Base-by-base conservation (phyloP, 2,888 invertebrate genomes). In the Eupelmus urozonus region DNA sequence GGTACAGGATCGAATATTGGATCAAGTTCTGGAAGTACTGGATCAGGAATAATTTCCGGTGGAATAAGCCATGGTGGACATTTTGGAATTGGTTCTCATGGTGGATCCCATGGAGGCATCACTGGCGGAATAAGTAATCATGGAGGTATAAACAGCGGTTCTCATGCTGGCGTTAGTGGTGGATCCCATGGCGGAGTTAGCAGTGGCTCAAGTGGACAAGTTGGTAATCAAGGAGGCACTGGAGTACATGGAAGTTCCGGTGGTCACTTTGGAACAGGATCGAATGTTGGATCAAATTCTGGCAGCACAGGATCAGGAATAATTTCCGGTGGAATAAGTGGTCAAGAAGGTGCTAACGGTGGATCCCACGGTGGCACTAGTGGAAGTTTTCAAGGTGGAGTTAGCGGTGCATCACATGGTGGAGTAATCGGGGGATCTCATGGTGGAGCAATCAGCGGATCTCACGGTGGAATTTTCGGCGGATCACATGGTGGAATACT, bases 21-120 rank as follows among this genome's bases (percentile, higher is more conserved):
- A 18, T 27, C 23, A 7, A 25, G 20, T n/a, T 4, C n/a, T 4
- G 49, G 49, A 25, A 27, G 42, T 16, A 18, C n/a, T 25, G 62
- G 18, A 20, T 2, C 23, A 0, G 62, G 42, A 20, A 62, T n/a
- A 25, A 34, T 18, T 2, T 18, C n/a, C 7, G 34, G 27, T 4
- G 20, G 18, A 62, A 11, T 11, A 1, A 18, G n/a, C 11, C 34
- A 60, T 7, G 59, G 63, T 4, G 60, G 62, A 40, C 40, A 63
- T 20, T 62, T 72, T 51, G 72, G 53, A 5, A 51, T 59, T 18
- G 60, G 70, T 16, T 49, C 60, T 20, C 70, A 71, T 1, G 34
- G 49, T 16, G 42, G 25, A 25, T 2, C 9, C 13, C n/a, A 40
- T 25, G 16, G 20, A 11, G 49, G 49, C 5, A 3, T 34, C 3